Evolutionary conservation across 2,888 invertebrate species (phyloP).

Genomic region (Euzophera pinguis): DNA sequence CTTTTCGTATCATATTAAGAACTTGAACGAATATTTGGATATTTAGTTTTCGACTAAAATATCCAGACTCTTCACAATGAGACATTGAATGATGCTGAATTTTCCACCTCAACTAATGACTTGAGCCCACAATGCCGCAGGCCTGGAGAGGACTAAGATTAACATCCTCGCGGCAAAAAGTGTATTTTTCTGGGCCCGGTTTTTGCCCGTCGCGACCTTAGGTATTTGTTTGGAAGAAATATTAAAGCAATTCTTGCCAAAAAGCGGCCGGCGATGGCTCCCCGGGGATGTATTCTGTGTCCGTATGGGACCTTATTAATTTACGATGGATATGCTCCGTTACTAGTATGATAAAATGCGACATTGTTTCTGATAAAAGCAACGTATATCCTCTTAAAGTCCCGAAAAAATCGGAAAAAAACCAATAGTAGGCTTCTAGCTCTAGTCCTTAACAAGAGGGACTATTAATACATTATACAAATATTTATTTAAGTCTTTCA

Average conservation of each 20-base stretch:
- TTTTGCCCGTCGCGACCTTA: slow-evolving; percentile 18
- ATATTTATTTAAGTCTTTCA: no score
- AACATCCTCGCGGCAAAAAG: slow-evolving; percentile 6
- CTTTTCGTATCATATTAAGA: no score
- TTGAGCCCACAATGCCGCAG: neutral
- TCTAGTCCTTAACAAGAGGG: no score
- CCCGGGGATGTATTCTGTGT: slow-evolving; percentile 20
- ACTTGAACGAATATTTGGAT: no score
- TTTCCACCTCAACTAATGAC: neutral
- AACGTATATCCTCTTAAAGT: no score
- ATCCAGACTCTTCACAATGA: neutral
- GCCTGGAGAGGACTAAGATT: slow-evolving; percentile 4
- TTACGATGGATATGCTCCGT: slow-evolving; percentile 8
- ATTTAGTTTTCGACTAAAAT: no score
- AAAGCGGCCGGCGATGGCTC: slow-evolving; percentile 15
- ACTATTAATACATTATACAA: no score
- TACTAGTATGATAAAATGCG: neutral
- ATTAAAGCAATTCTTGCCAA: slow-evolving; percentile 21
- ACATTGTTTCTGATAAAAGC: neutral
- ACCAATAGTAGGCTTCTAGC: no score
- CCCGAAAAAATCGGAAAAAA: no score
- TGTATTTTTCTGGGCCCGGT: slow-evolving; percentile 4
- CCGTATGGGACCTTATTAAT: slow-evolving; percentile 11
- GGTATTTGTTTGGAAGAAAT: slow-evolving; percentile 27
- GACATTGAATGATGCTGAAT: neutral